phyloP scores from a whole-genome alignment of 2,113 vertebrate genomes.

The Myotis yumanensis region DNA sequence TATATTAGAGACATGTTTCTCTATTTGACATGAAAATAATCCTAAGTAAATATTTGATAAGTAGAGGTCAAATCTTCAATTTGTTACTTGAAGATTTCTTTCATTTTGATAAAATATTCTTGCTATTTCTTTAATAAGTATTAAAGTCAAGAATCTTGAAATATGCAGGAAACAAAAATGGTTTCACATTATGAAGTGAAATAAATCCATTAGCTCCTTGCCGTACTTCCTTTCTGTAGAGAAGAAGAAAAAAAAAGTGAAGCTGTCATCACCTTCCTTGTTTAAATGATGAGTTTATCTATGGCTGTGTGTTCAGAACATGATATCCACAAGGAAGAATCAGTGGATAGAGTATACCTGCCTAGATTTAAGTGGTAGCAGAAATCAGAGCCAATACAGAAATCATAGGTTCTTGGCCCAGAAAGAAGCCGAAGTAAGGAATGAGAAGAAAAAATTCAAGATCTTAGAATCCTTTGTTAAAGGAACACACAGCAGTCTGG shows the following conservation, averaged over 20 bases:
- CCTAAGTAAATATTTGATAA: not conserved
- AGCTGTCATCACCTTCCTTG: not conserved
- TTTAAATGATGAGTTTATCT: not conserved
- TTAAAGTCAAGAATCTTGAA: not conserved
- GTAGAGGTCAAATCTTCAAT: not conserved
- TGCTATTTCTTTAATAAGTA: not conserved
- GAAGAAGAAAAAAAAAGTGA: not conserved
- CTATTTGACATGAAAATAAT: not conserved
- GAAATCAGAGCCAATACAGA: not conserved
- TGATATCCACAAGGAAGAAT: not conserved
- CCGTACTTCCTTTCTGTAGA: not conserved
- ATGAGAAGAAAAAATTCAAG: not conserved
- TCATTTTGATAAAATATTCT: not conserved
- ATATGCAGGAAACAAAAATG: not conserved
- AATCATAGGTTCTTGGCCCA: not conserved
- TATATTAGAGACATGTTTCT: not conserved
- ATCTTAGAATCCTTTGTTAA: not conserved
- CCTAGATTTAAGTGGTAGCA: not conserved
- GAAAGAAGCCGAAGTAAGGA: not conserved
- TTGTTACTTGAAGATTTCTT: not conserved
- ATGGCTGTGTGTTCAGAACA: not conserved
- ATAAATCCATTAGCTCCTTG: not conserved
- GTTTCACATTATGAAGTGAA: not conserved
- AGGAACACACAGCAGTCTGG: not conserved
- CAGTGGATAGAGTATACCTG: not conserved